Base-by-base conservation (phyloP, 2,113 vertebrate species). In the Ondatra zibethicus region DNA sequence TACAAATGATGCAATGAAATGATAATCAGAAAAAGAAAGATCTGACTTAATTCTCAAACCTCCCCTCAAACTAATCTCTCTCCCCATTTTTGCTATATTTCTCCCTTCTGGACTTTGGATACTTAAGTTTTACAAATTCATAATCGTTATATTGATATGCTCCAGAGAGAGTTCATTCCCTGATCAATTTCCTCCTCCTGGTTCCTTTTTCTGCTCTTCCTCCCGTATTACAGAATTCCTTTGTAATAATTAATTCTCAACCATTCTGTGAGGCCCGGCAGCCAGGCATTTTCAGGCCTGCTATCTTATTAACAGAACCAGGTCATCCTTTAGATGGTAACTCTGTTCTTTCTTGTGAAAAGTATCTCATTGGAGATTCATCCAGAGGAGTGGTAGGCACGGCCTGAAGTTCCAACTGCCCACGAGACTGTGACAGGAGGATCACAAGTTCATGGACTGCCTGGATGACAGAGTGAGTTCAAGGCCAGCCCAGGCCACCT, bases 221-320 rank as follows among this genome's bases (percentile, higher is more conserved):
- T 87, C 80, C 95, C 47, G 61, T 39, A 1, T 14, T 25, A n/a
- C 73, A 52, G 94, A 92, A 55, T 63, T 75, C 95, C 86, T 96
- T 92, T 93, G 33, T 92, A 92, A 89, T 96, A 91, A 95, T 96
- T 96, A 96, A 95, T 97, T 91, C 91, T 91, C 86, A 93, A 87
- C 86, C 47, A 88, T 92, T 73, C 39, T 87, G 36, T 45, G 82
- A 97, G 94, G 80, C 72, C 97, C 63, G 25, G 11, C 68, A 10
- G 33, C 50, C 36, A 85, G 95, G 68, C 73, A 70, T 92, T 97
- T 94, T 93, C 73, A 86, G 66, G 68, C 63, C 70, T 42, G 86
- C 95, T 95, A 92, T 91, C 92, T 96, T 92, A 82, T 95, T 96
- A 97, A 94, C 19, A 80, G 89, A 96, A 89, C 45, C 75, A 45